phyloP scores from a whole-genome alignment of 2,888 invertebrate genomes.

The Microchrysa polita region DNA sequence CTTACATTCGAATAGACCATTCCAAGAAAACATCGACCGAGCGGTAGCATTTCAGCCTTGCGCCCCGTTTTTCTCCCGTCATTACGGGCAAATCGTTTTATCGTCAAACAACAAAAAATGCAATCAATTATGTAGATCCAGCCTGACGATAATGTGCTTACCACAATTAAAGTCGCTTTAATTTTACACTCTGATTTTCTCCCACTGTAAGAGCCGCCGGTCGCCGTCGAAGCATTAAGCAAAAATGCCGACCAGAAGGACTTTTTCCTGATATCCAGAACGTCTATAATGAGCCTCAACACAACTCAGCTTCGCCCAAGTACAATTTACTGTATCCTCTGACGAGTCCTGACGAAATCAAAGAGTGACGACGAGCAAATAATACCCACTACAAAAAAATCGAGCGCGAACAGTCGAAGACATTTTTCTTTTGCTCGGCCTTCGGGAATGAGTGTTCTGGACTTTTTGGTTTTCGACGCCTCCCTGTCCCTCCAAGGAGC shows the following conservation, averaged over 20 bases:
- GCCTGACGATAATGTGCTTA: conserved; percentile 38
- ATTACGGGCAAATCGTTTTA: conserved; percentile 4
- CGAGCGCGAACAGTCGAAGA: conserved; percentile 19
- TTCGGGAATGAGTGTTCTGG: too few species aligned
- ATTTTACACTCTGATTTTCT: conserved; percentile 9
- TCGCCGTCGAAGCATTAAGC: conserved; percentile 9
- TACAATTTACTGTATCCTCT: too few species aligned
- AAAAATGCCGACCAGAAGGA: background rate
- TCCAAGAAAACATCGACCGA: background rate
- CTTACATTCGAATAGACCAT: too few species aligned
- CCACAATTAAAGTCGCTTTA: conserved; percentile 35
- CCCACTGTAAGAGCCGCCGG: background rate
- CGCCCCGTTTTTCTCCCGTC: background rate
- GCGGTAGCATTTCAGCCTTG: background rate
- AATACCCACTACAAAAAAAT: conserved; percentile 10
- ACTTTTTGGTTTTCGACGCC: background rate
- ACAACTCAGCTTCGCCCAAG: conserved; percentile 13
- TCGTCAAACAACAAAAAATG: conserved; percentile 14
- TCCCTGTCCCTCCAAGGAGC: background rate
- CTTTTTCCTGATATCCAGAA: conserved; percentile 26
- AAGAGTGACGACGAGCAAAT: conserved; percentile 44
- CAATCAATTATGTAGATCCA: conserved; percentile 40
- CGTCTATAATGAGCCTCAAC: conserved; percentile 37
- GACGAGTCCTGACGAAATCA: too few species aligned
- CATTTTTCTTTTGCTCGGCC: background rate